Base-by-base conservation (phyloP, 2,888 invertebrate species). In the Chelonus formosanus region DNA sequence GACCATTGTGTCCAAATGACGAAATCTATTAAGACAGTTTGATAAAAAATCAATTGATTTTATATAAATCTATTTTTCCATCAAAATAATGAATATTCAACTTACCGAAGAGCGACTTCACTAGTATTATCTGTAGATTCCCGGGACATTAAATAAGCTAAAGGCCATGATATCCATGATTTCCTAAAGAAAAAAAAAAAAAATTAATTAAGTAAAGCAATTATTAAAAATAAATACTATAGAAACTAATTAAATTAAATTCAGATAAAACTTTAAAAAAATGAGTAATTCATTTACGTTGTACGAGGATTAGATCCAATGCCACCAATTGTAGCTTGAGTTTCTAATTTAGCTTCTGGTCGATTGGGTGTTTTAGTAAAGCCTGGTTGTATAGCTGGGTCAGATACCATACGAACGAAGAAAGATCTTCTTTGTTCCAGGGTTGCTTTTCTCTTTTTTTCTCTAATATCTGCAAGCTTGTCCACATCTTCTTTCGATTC, bases 331-430 rank as follows among this genome's bases (percentile, higher is more conserved):
- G 82, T 82, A 5, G 80, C 75, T 67, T 82, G 81, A 35, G 79
- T 76, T 34, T 83, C 84, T 44, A 84, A 73, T 66, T 82, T 83
- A 0, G 74, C 72, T n/a, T 78, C 79, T 3, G 79, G 73, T 68
- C 80, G 76, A 73, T 84, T 84, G 4, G 84, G 84, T 0, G 83
- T 84, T 63, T 84, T 84, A 8, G 83, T 84, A 56, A 84, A 84
- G 47, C 83, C 84, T 7, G 84, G 84, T 40, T 84, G 84, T 65
- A 97, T 93, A 85, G 97, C 97, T 3, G 97, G 97, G 87, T 97
- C 97, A 84, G 95, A 95, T 71, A 96, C 97, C 97, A 97, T 97
- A 58, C 97, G 93, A 65, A 97, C 97, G 85, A 97, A 96, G 88
- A 97, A 97, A 8, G 96, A 96, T 61, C 97, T 90, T 85, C 96